Conservation (phyloP, 2,888 invertebrate genomes). For the Erynnis tages region DNA sequence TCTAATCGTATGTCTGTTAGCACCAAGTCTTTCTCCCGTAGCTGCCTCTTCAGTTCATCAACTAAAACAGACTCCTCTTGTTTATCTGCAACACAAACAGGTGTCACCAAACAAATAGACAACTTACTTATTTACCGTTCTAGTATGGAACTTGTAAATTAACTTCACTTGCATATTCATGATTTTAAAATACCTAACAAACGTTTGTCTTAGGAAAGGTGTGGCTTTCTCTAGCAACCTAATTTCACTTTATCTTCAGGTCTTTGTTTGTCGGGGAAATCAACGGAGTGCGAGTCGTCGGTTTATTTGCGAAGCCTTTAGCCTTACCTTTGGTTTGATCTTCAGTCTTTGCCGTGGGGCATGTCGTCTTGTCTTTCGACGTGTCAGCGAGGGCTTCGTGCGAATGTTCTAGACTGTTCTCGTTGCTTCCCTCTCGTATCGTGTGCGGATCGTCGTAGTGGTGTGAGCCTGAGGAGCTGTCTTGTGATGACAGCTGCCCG, state of each 20-base stretch:
- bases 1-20: slow-evolving; percentile 98
- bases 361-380: slow-evolving; percentile 55
- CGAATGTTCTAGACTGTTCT: slow-evolving; percentile 78
- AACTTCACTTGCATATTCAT: slow-evolving; percentile 22
- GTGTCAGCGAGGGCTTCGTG: slow-evolving; percentile 69
- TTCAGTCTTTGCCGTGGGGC: slow-evolving; percentile 56
- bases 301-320: slow-evolving; percentile 5
- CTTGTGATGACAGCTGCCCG: slow-evolving; percentile 77
- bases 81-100: slow-evolving; percentile 64
- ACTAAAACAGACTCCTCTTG: slow-evolving; percentile 75
- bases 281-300: slow-evolving; percentile 7
- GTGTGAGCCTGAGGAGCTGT: slow-evolving; percentile 74
- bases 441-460: slow-evolving; percentile 78
- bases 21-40: slow-evolving; percentile 97
- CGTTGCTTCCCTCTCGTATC: slow-evolving; percentile 77
- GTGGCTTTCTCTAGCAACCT: slow-evolving; percentile 20
- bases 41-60: slow-evolving; percentile 94
- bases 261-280: slow-evolving; percentile 11
- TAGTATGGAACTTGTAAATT: slow-evolving; percentile 20
- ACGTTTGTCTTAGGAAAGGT: slow-evolving; percentile 4
- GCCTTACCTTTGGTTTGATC: slow-evolving; percentile 71
- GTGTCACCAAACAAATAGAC: slow-evolving; percentile 13
- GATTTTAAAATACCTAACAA: slow-evolving; percentile 16
- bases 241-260: slow-evolving; percentile 8
- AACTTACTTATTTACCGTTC: slow-evolving; percentile 6